Evolutionary conservation across 2,797 vertebrate genomes (phyloP).

Genomic region (Acomys russatus): DNA sequence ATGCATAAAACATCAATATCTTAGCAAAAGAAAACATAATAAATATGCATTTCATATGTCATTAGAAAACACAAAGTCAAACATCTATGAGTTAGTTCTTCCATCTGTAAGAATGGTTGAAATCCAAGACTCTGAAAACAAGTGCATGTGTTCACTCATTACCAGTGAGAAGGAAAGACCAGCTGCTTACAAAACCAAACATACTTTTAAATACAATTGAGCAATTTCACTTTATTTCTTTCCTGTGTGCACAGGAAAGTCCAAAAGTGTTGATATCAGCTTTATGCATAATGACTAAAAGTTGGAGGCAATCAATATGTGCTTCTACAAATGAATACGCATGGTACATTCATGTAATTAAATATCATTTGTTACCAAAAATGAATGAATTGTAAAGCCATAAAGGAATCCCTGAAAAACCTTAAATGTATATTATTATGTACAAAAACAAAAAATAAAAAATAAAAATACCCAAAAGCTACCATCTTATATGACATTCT

Average conservation of each 20-base stretch:
- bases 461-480: neutral
- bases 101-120: neutral
- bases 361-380: constrained; percentile 22
- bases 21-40: neutral
- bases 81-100: neutral
- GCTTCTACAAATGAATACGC: neutral
- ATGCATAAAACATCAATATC: neutral
- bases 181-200: neutral
- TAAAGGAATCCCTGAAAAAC: neutral
- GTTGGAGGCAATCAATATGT: neutral
- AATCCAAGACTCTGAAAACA: constrained; percentile 8
- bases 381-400: neutral
- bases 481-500: neutral
- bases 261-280: neutral
- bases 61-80: constrained; percentile 20
- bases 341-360: neutral
- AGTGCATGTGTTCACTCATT: neutral
- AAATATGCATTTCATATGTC: neutral
- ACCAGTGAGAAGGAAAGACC: neutral
- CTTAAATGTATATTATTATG: neutral
- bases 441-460: neutral
- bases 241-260: neutral
- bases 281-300: constrained; percentile 20
- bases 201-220: neutral
- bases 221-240: neutral